Base-by-base conservation (phyloP, 1,140 invertebrate genomes). In the Phymorhynchus buccinoides region DNA sequence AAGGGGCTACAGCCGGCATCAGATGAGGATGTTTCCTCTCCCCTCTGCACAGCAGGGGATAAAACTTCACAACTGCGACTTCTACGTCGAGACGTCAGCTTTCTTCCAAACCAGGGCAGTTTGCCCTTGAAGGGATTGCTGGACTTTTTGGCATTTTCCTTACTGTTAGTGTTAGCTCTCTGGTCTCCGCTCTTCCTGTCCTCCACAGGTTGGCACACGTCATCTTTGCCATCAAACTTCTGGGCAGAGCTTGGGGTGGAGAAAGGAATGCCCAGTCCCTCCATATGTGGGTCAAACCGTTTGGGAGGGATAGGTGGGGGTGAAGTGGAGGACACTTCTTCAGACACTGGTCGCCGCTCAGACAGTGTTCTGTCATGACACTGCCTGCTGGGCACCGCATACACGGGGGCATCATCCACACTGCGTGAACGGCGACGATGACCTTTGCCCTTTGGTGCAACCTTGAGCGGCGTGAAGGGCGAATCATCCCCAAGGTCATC, bases 231-330 rank as follows among this genome's bases (percentile, higher is more conserved):
- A 37, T 27, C 39, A 35, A 14, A 12, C 32, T 79, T 27, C 30
- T 79, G 73, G 73, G 32, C 35, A 39, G 35, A 41, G 73, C 52
- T 16, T 27, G 18, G 44, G 44, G 27, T 12, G 42, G 42, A 79
- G 42, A 79, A 75, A 41, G 73, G 73, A 75, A 75, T 41, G 14
- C 77, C 77, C n/a, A 79, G 44, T n/a, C 77, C 77, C 37, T 79
- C 77, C 12, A 52, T 44, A 35, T 79, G 77, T 27, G 44, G 44
- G 42, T 79, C 44, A 52, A 79, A 79, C 27, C 27, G 77, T 52
- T 79, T 79, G n/a, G 81, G 81, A 35, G 81, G 80, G 30, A 83
- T 22, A 42, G 81, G 81, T 30, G 81, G 81, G 35, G 81, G 37
- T 18, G 81, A 73, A 12, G 32, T n/a, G 0, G 39, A 44, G 35